Conservation (phyloP, 2,888 invertebrate genomes). For the Allygus modestus region DNA sequence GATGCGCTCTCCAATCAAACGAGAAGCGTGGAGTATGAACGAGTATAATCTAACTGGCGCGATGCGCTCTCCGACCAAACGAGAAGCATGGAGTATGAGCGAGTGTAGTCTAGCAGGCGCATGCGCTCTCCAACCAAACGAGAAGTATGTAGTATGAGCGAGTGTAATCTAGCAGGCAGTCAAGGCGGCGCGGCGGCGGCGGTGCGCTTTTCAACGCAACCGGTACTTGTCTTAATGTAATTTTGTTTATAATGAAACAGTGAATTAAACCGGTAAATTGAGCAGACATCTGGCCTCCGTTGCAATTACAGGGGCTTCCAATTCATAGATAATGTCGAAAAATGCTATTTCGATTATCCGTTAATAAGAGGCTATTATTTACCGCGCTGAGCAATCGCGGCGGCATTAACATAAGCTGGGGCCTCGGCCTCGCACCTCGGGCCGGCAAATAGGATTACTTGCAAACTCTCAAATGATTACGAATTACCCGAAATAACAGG, state of each 20-base stretch:
- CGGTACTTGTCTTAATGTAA: conserved; percentile 63
- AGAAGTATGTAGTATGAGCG: background rate
- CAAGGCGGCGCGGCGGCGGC: conserved; percentile 21
- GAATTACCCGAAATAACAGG: conserved; percentile 44
- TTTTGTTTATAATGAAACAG: conserved; percentile 64
- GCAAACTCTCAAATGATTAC: conserved; percentile 42
- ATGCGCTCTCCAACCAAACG: background rate
- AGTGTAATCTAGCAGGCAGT: conserved; percentile 29
- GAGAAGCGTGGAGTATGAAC: background rate
- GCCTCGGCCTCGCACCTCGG: conserved; percentile 16
- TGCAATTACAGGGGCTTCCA: conserved; percentile 60
- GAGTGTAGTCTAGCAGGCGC: conserved; percentile 24
- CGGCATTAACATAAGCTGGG: conserved; percentile 27
- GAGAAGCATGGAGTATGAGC: background rate
- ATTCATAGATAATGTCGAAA: conserved; percentile 59
- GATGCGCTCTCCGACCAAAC: background rate
- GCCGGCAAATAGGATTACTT: conserved; percentile 40
- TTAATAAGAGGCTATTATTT: conserved; percentile 63
- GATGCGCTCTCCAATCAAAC: background rate
- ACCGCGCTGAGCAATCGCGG: conserved; percentile 1
- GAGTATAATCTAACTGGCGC: conserved; percentile 16
- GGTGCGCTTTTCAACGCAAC: conserved; percentile 51
- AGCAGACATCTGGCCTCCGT: conserved; percentile 61
- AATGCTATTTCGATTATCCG: conserved; percentile 61
- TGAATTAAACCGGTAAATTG: conserved; percentile 62